A percentile compares a stretch with the other conserved stretches of the same genome.
Evolutionary conservation across 2,888 invertebrate species (phyloP).

Genomic region (Sturmia bella): DNA sequence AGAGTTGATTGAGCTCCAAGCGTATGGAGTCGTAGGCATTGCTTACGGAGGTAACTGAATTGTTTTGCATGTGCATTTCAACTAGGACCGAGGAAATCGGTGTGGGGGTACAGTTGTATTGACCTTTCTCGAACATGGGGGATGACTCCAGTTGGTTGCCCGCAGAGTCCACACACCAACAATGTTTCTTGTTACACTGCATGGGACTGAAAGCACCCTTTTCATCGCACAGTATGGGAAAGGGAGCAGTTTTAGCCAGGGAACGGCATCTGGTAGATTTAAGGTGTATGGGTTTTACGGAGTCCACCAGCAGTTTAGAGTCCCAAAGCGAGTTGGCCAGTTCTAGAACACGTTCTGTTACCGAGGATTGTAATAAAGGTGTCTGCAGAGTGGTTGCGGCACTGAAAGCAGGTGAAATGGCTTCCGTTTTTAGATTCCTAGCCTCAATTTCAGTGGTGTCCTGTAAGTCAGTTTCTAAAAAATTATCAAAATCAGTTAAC

Average conservation of each 20-base stretch:
- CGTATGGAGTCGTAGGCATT: conserved; percentile 82
- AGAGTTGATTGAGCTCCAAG: conserved; percentile 78
- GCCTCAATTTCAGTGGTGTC: conserved; percentile 23
- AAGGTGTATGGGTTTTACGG: conserved; percentile 75
- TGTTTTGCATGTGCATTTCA: conserved; percentile 87
- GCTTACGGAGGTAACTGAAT: conserved; percentile 82
- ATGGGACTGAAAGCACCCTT: conserved; percentile 88
- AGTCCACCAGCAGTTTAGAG: conserved; percentile 80
- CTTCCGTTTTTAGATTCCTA: conserved; percentile 66
- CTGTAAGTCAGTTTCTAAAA: conserved; percentile 73
- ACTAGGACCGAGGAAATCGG: conserved; percentile 89
- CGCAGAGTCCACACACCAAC: conserved; percentile 95
- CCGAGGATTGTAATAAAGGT: conserved; percentile 78
- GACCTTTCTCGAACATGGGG: conserved; percentile 84
- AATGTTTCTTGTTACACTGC: conserved; percentile 86
- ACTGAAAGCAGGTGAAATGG: neutral
- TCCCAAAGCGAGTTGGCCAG: conserved; percentile 78
- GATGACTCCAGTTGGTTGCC: conserved; percentile 87
- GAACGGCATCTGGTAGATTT: conserved; percentile 82
- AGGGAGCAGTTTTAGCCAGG: conserved; percentile 79
- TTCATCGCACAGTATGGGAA: conserved; percentile 85
- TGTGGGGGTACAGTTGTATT: conserved; percentile 85
- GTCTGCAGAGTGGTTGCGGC: neutral
- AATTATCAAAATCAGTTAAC: conserved; percentile 82
- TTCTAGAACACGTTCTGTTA: conserved; percentile 78